Percentiles rank a stretch among this genome's conserved stretches.
phyloP scores from a whole-genome alignment of 2,113 vertebrate genomes.

The Mohoua ochrocephala region DNA sequence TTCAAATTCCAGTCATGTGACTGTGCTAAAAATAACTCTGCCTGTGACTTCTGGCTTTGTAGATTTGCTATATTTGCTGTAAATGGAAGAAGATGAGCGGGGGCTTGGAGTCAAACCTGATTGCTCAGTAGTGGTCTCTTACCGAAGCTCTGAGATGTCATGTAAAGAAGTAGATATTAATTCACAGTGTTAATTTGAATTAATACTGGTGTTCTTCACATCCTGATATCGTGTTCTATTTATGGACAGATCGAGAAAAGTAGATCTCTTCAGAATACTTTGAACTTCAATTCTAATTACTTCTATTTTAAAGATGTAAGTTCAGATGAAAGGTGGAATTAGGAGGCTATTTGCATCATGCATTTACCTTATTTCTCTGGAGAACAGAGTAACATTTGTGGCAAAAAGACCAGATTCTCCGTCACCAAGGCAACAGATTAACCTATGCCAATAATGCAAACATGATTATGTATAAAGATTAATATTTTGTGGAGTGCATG shows the following conservation, averaged over 20 bases:
- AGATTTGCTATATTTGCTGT: background rate
- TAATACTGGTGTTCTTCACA: background rate
- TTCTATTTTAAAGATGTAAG: background rate
- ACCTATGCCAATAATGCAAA: background rate
- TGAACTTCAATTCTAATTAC: background rate
- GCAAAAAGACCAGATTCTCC: fast-evolving
- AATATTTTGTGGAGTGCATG: background rate
- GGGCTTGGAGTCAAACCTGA: background rate
- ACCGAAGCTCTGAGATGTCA: background rate
- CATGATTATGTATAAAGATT: background rate
- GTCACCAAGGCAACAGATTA: background rate
- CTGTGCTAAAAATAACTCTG: constrained; percentile 26
- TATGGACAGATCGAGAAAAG: background rate
- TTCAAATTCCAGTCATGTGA: constrained; percentile 21
- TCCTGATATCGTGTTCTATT: background rate
- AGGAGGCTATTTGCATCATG: background rate
- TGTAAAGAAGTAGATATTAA: background rate
- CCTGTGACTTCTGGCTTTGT: constrained; percentile 11
- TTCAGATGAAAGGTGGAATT: background rate
- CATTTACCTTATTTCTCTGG: background rate
- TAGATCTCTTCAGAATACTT: background rate
- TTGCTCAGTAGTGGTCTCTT: background rate
- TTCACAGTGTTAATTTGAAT: background rate
- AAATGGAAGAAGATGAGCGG: background rate
- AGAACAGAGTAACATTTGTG: background rate